These are phyloP conservation scores for Drosophila mayaguana DNA, from an alignment of 2,888 invertebrate species.

Conservation along the genomic window DNA sequence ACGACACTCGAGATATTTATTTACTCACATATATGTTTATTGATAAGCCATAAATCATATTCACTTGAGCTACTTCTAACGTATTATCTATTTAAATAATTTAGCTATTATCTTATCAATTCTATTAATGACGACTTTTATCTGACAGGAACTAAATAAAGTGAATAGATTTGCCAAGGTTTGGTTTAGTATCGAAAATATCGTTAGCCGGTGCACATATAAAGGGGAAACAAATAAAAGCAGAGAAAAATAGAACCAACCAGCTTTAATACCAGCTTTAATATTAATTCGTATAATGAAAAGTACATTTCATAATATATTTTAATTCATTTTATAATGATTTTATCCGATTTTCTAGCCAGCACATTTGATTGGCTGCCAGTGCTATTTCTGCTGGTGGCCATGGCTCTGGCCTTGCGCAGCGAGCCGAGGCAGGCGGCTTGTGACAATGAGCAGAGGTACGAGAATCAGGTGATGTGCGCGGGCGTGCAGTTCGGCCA, in stretches of 20 bases:
- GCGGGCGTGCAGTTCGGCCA: conserved; percentile 50
- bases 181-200: conserved; percentile 28
- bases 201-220: conserved; percentile 11
- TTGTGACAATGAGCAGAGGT: conserved; percentile 60
- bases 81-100: conserved; percentile 3
- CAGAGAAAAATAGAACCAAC: background rate
- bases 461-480: conserved; percentile 63
- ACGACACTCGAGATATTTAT: background rate
- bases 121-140: background rate
- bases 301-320: conserved; percentile 19
- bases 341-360: conserved; percentile 9
- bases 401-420: conserved; percentile 12
- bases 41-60: conserved; percentile 33
- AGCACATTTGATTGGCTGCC: conserved; percentile 20
- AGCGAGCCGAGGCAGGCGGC: conserved; percentile 12
- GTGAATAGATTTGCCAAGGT: background rate
- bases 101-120: conserved; percentile 42
- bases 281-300: conserved; percentile 17
- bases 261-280: accelerated
- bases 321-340: background rate
- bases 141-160: conserved; percentile 26
- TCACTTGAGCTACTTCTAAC: background rate
- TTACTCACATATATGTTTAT: background rate
- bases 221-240: background rate
- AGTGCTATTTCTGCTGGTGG: conserved; percentile 21